These are phyloP conservation scores for Drosophila diplacantha DNA, from an alignment of 2,888 invertebrate genomes.

Conservation along the genomic window DNA sequence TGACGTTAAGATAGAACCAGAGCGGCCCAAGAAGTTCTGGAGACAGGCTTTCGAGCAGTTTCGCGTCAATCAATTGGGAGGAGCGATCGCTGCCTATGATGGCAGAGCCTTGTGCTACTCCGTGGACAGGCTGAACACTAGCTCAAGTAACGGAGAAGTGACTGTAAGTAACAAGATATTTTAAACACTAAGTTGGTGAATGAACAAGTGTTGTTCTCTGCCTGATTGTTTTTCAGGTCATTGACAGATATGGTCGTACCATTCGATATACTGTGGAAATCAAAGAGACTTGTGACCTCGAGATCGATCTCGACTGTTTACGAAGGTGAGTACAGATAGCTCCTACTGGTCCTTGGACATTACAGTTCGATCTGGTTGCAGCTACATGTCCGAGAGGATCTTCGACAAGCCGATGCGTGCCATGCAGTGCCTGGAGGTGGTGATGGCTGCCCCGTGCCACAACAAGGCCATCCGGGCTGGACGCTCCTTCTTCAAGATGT, in stretches of 20 bases:
- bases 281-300: conserved; percentile 62
- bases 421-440: conserved; percentile 83
- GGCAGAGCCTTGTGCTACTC: conserved; percentile 84
- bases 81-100: conserved; percentile 83
- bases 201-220: too few species aligned
- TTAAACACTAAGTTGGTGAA: not conserved
- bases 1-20: conserved; percentile 86
- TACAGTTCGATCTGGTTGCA: conserved; percentile 20
- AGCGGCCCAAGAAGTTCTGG: conserved; percentile 83
- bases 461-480: conserved; percentile 66
- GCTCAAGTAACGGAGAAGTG: conserved; percentile 46
- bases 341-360: not conserved
- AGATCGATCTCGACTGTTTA: conserved; percentile 70
- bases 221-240: conserved; percentile 40
- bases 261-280: conserved; percentile 65
- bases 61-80: conserved; percentile 75
- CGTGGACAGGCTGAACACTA: conserved; percentile 44
- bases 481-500: conserved; percentile 86
- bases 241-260: conserved; percentile 51
- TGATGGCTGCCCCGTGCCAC: conserved; percentile 80
- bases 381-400: conserved; percentile 70
- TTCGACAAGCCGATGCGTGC: conserved; percentile 77
- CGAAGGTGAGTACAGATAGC: conserved; percentile 56
- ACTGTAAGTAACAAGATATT: conserved; percentile 48
- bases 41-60: conserved; percentile 78